A percentile compares a stretch with the other conserved stretches of the same genome.
Evolutionary conservation across 2,888 invertebrate species (phyloP).

Genomic region (Microctonus aethiopoides): DNA sequence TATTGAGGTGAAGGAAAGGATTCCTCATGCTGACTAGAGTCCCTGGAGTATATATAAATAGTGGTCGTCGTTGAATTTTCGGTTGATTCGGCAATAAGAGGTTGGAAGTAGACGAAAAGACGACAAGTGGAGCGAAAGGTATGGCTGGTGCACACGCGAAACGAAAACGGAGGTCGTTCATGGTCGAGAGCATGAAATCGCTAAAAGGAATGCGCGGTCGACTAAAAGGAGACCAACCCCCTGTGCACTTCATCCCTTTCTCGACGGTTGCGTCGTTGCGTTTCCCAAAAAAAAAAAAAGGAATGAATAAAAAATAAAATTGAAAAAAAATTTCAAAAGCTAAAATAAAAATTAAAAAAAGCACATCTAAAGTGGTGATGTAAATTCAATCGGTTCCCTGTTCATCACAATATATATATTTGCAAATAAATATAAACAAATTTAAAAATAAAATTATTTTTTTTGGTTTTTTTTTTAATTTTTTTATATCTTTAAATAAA

Average conservation of each 20-base stretch:
- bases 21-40: background rate
- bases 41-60: conserved; percentile 21
- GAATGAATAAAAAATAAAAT: too few relatives aligned
- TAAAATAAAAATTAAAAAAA: conserved; percentile 9
- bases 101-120: conserved; percentile 48
- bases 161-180: conserved; percentile 40
- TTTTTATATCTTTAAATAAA: too few relatives aligned
- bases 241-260: background rate
- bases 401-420: background rate
- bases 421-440: too few relatives aligned
- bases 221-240: conserved; percentile 52
- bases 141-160: conserved; percentile 30
- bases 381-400: background rate
- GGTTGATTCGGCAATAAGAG: conserved; percentile 48
- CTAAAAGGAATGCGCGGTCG: conserved; percentile 65
- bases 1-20: conserved; percentile 3
- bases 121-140: conserved; percentile 50
- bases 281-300: background rate
- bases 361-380: background rate
- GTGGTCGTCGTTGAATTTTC: conserved; percentile 46
- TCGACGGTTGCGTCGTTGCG: conserved; percentile 2
- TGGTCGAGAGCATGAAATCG: conserved; percentile 55
- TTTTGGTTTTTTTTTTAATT: too few relatives aligned
- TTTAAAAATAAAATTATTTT: too few relatives aligned
- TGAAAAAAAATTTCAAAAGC: background rate